Evolutionary conservation across 2,888 invertebrate genomes (phyloP).

Genomic region (Drosophila imparisetae): DNA sequence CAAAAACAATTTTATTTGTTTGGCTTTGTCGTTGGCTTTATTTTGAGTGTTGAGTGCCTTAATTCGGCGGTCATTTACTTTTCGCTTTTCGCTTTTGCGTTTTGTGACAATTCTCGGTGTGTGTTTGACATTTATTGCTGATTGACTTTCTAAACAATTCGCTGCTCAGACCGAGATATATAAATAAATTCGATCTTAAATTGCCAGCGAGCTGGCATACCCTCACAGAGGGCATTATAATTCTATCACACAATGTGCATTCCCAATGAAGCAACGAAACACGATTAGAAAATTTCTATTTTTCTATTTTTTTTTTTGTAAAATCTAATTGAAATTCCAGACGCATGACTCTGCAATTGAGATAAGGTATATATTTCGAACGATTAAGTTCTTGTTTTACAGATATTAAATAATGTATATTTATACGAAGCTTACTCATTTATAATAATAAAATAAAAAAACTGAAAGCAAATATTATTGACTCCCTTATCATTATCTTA

Average conservation of each 20-base stretch:
- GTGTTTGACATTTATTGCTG: slow-evolving; percentile 50
- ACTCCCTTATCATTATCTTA: not conserved
- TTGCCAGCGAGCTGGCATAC: slow-evolving; percentile 1
- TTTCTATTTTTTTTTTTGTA: not conserved
- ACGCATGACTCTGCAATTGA: not conserved
- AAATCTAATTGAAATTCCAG: not conserved
- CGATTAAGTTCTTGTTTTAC: not conserved
- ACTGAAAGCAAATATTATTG: not conserved
- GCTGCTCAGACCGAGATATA: slow-evolving; percentile 18
- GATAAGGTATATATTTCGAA: not conserved
- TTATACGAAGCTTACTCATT: not conserved
- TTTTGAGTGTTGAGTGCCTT: slow-evolving; percentile 13
- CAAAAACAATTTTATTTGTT: slow-evolving; percentile 26
- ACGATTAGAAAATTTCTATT: not conserved
- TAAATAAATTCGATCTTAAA: slow-evolving; percentile 41
- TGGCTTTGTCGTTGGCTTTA: slow-evolving; percentile 22
- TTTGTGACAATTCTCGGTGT: slow-evolving; percentile 49
- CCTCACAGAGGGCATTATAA: not conserved
- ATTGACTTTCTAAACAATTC: slow-evolving; percentile 67
- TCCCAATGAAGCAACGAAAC: not conserved
- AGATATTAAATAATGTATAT: not conserved
- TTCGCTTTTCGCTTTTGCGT: slow-evolving; percentile 58
- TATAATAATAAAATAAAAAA: not conserved
- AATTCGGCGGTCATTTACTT: slow-evolving; percentile 66
- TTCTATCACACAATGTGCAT: not conserved